Conservation (phyloP, 2,888 invertebrate species). For the Diaprepes abbreviatus region DNA sequence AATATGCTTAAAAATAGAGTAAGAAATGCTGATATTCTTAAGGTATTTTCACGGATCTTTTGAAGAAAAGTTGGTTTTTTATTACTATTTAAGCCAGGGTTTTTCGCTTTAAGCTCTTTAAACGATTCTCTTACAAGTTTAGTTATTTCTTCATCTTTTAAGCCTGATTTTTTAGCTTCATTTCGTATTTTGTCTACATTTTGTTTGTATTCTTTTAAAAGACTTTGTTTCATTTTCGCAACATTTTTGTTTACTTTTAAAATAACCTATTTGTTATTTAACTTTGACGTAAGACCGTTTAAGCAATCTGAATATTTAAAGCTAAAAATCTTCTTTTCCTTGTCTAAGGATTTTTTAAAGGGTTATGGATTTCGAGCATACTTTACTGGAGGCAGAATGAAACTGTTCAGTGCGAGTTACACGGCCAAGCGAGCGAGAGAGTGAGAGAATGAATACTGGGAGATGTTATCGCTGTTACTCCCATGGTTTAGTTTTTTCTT, state of each 20-base stretch:
- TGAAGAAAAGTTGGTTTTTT: conserved; percentile 48
- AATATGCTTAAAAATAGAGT: conserved; percentile 61
- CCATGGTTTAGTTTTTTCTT: too few relatives aligned
- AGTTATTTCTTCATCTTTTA: conserved; percentile 76
- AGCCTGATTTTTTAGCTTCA: conserved; percentile 72
- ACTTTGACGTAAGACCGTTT: too few relatives aligned
- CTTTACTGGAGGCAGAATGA: too few relatives aligned
- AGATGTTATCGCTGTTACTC: too few relatives aligned
- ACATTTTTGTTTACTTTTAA: conserved; percentile 22
- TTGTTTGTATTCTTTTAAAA: conserved; percentile 70
- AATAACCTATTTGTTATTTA: too few relatives aligned
- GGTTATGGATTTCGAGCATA: too few relatives aligned
- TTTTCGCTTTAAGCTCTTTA: conserved; percentile 63
- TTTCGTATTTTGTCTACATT: conserved; percentile 73
- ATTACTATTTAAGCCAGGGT: conserved; percentile 51
- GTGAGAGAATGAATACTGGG: too few relatives aligned
- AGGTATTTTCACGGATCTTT: conserved; percentile 42
- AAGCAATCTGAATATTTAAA: too few relatives aligned
- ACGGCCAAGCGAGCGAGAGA: too few relatives aligned
- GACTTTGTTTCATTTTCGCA: conserved; percentile 32
- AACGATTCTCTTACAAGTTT: conserved; percentile 74
- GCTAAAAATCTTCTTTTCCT: too few relatives aligned
- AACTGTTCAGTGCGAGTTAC: too few relatives aligned
- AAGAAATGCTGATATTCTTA: conserved; percentile 49
- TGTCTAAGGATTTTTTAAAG: too few relatives aligned